Percentiles rank a stretch among this genome's conserved stretches.
Conservation (phyloP, 1,140 invertebrate genomes). For the Coptotermes formosanus region DNA sequence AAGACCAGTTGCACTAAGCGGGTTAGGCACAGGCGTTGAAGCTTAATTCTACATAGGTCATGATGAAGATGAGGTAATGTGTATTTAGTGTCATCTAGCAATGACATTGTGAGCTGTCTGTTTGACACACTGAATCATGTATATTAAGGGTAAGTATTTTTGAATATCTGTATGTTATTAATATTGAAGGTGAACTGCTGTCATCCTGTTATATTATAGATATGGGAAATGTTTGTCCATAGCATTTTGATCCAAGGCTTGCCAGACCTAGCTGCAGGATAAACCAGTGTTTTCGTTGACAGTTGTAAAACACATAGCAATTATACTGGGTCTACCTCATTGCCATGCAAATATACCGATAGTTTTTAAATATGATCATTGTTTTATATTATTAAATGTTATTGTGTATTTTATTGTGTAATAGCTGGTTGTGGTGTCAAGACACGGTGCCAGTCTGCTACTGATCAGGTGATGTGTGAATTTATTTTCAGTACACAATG, state of each 20-base stretch:
- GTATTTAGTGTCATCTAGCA: not conserved
- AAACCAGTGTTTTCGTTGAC: constrained; percentile 15
- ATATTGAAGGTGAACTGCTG: not conserved
- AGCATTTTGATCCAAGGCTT: constrained; percentile 15
- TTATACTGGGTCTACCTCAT: constrained; percentile 18
- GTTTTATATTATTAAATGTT: constrained; percentile 20
- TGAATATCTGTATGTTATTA: not conserved
- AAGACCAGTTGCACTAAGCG: no score
- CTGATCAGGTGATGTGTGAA: not conserved
- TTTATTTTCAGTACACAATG: constrained; percentile 1
- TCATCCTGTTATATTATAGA: not conserved
- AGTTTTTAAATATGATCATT: constrained; percentile 18
- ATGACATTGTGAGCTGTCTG: not conserved
- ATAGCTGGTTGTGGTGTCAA: not conserved
- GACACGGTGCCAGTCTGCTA: not conserved
- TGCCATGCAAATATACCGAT: constrained; percentile 16
- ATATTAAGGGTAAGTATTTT: not conserved
- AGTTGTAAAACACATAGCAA: constrained; percentile 19
- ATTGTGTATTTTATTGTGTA: constrained; percentile 14
- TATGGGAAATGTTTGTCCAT: not conserved
- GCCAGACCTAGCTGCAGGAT: constrained; percentile 12
- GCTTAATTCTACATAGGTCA: no score
- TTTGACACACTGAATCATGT: not conserved
- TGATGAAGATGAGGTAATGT: not conserved
- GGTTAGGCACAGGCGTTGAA: no score